Evolutionary conservation across 2,888 invertebrate genomes (phyloP).

Genomic region (Epirrhoe alternata): DNA sequence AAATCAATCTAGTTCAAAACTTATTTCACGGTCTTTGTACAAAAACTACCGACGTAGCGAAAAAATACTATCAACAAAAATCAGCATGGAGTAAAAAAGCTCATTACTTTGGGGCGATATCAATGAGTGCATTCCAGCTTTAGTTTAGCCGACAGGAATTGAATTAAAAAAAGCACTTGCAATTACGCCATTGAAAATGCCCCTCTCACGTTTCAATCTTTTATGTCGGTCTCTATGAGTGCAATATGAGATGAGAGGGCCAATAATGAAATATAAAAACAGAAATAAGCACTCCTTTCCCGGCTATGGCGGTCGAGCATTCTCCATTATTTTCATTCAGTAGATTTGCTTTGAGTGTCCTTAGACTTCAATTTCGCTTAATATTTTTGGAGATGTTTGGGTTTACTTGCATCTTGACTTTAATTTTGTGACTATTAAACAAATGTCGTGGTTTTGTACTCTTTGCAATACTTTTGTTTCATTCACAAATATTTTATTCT

Average conservation of each 20-base stretch:
- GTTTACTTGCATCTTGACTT: conserved; percentile 31
- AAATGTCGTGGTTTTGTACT: not conserved
- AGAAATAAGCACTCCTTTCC: conserved; percentile 79
- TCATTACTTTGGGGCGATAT: conserved; percentile 77
- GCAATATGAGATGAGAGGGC: conserved; percentile 83
- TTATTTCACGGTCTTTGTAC: not conserved
- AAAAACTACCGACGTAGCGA: not conserved
- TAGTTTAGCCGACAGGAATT: conserved; percentile 79
- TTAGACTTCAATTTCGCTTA: conserved; percentile 73
- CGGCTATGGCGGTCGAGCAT: conserved; percentile 69
- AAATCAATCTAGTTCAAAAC: no score
- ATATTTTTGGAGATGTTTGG: conserved; percentile 48
- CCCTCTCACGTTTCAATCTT: conserved; percentile 84
- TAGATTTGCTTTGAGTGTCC: conserved; percentile 75
- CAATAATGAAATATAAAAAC: conserved; percentile 85
- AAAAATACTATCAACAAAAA: conserved; percentile 38
- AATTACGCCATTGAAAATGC: conserved; percentile 82
- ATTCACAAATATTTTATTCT: not conserved
- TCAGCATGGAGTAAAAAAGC: conserved; percentile 58
- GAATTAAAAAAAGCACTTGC: conserved; percentile 82
- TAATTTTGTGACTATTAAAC: not conserved
- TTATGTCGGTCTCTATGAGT: conserved; percentile 82
- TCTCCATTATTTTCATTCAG: conserved; percentile 80
- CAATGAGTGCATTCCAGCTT: conserved; percentile 82
- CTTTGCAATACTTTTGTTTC: not conserved